Evolutionary conservation across 1,140 invertebrate species (phyloP).

Genomic region (Colletes gigas): DNA sequence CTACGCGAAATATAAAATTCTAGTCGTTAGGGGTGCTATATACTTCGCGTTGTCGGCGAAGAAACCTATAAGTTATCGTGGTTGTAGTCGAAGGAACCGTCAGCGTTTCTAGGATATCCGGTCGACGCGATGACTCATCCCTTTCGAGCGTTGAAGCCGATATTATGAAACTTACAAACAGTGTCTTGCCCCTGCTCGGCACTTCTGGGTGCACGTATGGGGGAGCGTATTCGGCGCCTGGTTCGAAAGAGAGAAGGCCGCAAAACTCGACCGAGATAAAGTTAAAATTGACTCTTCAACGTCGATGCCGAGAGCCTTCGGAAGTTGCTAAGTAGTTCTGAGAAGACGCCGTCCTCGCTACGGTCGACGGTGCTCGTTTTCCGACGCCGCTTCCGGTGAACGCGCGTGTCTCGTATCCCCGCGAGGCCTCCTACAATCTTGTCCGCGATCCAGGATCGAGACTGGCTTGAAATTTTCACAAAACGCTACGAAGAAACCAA

Average conservation of each 20-base stretch:
- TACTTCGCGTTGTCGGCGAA: no score
- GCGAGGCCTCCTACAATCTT: no score
- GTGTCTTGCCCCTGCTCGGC: conserved; percentile 34
- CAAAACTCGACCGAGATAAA: conserved; percentile 66
- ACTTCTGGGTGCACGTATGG: conserved; percentile 22
- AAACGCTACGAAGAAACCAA: no score
- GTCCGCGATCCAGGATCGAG: no score
- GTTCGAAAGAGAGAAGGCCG: conserved; percentile 36
- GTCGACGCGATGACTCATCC: not conserved
- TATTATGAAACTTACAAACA: conserved; percentile 59
- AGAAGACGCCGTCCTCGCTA: conserved; percentile 31
- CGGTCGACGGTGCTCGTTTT: not conserved
- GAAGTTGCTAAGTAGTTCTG: conserved; percentile 64
- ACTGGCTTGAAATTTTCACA: no score
- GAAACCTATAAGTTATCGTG: no score
- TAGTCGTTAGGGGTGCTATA: no score
- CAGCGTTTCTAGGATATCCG: not conserved
- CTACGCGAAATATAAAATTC: no score
- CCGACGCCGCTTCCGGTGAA: not conserved
- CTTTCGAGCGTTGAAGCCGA: conserved; percentile 4
- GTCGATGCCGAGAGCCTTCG: conserved; percentile 53
- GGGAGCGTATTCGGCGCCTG: conserved; percentile 28
- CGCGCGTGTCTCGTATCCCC: not conserved
- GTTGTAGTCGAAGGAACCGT: not conserved
- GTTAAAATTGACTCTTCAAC: conserved; percentile 69